Evolutionary conservation across 2,797 vertebrate species (phyloP).

Genomic region (Miichthys miiuy): DNA sequence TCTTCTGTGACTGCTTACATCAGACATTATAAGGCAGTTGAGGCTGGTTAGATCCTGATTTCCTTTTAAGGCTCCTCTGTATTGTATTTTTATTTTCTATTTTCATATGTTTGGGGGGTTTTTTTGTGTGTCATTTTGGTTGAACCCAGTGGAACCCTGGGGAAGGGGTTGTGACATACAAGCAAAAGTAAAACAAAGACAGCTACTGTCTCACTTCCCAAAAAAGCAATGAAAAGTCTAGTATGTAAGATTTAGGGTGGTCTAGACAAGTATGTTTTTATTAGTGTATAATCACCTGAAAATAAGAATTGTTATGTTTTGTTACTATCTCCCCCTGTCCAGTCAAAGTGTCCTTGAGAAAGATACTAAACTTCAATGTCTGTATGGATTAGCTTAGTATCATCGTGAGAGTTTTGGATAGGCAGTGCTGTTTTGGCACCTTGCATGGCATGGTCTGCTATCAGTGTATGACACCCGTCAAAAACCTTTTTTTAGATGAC

Average conservation of each 20-base stretch:
- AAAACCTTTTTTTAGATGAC: neutral
- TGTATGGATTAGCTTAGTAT: too few relatives aligned
- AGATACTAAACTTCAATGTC: too few relatives aligned
- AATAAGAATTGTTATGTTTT: too few relatives aligned
- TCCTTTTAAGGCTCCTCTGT: constrained; percentile 45
- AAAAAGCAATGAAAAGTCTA: neutral
- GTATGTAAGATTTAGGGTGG: too few relatives aligned
- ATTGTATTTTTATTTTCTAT: constrained; percentile 23
- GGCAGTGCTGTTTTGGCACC: too few relatives aligned
- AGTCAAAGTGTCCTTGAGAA: too few relatives aligned
- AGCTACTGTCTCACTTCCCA: neutral
- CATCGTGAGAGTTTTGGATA: too few relatives aligned
- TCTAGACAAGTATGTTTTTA: too few relatives aligned
- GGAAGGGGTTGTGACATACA: neutral
- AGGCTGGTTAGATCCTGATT: constrained; percentile 20
- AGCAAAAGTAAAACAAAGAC: constrained; percentile 2
- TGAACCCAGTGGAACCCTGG: neutral
- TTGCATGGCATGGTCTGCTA: too few relatives aligned
- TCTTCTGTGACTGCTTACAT: constrained; percentile 46
- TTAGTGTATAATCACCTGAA: too few relatives aligned
- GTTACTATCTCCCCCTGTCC: too few relatives aligned
- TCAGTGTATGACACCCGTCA: neutral
- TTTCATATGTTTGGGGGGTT: neutral
- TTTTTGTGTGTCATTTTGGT: neutral
- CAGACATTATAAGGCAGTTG: constrained; percentile 43